A percentile compares a stretch with the other conserved stretches of the same genome.
Conservation (phyloP, 2,888 invertebrate species). For the Desoria tigrina region DNA sequence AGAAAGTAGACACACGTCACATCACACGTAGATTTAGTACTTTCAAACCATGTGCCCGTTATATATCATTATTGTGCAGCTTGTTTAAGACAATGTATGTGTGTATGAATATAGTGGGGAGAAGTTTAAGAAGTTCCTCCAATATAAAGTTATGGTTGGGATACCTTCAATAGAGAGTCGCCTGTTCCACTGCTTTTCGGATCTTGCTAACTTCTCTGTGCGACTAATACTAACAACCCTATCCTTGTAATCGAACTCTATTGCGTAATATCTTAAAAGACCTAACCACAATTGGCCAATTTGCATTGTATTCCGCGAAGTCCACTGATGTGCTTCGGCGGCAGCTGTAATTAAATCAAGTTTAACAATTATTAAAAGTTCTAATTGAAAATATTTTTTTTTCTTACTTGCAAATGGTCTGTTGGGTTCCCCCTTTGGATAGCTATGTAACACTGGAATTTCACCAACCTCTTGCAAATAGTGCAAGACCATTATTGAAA, state of each 20-base stretch:
- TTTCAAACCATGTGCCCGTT: too few relatives aligned
- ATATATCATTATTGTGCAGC: not conserved
- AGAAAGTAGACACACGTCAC: not conserved
- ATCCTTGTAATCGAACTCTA: conserved; percentile 52
- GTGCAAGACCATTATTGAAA: conserved; percentile 60
- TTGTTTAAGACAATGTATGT: too few relatives aligned
- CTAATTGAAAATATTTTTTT: not conserved
- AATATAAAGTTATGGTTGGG: too few relatives aligned
- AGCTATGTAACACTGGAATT: conserved; percentile 60
- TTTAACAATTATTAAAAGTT: too few relatives aligned
- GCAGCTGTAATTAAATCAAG: conserved; percentile 41
- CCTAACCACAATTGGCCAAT: conserved; percentile 57
- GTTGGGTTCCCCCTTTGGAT: conserved; percentile 50
- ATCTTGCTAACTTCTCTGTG: conserved; percentile 43
- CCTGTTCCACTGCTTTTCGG: conserved; percentile 56
- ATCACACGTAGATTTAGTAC: too few relatives aligned
- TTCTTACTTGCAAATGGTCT: conserved; percentile 49
- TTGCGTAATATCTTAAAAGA: conserved; percentile 56
- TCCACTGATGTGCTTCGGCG: conserved; percentile 39
- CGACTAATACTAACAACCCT: conserved; percentile 54
- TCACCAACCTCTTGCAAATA: conserved; percentile 59
- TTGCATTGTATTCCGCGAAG: conserved; percentile 46
- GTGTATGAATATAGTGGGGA: too few relatives aligned
- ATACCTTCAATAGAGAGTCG: conserved; percentile 57
- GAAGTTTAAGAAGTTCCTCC: too few relatives aligned